phyloP scores from a whole-genome alignment of 2,888 invertebrate genomes.

The Chrysodeixis includens region DNA sequence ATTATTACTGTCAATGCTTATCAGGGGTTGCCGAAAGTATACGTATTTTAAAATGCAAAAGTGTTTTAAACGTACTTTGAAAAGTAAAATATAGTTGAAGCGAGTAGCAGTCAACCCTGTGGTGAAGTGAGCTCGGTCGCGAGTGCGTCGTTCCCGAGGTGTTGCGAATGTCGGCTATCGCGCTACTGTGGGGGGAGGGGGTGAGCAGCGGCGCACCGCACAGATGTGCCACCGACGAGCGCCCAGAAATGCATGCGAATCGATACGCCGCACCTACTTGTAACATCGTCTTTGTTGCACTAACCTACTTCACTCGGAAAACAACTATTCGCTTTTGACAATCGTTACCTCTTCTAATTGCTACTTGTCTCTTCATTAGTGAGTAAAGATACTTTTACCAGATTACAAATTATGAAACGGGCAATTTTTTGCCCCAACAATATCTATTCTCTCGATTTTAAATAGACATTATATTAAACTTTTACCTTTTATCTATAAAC shows the following conservation, averaged over 20 bases:
- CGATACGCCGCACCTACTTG: slow-evolving; percentile 81
- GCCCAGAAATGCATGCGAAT: slow-evolving; percentile 82
- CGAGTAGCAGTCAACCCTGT: slow-evolving; percentile 70
- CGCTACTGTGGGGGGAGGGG: slow-evolving; percentile 67
- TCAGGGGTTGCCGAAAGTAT: slow-evolving; percentile 25
- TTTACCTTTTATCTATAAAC: neutral
- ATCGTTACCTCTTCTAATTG: slow-evolving; percentile 34
- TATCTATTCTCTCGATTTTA: neutral
- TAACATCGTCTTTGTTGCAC: slow-evolving; percentile 85
- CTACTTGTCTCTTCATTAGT: slow-evolving; percentile 3
- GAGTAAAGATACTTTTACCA: neutral
- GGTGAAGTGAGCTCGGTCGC: slow-evolving; percentile 79
- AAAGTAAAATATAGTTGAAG: slow-evolving; percentile 3
- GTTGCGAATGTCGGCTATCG: slow-evolving; percentile 86
- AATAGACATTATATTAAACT: neutral
- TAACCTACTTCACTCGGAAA: slow-evolving; percentile 78
- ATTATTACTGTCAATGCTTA: slow-evolving; percentile 17
- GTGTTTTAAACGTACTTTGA: neutral
- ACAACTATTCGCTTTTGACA: slow-evolving; percentile 48
- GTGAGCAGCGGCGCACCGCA: slow-evolving; percentile 82
- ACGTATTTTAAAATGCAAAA: neutral
- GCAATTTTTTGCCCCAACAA: neutral
- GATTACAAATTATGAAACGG: neutral
- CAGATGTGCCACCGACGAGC: slow-evolving; percentile 74
- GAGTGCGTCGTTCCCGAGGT: slow-evolving; percentile 85